Evolutionary conservation across 1,140 invertebrate genomes (phyloP), one percentile per base, ranked within the genome.

Genomic region (Acromyrmex heyeri): DNA sequence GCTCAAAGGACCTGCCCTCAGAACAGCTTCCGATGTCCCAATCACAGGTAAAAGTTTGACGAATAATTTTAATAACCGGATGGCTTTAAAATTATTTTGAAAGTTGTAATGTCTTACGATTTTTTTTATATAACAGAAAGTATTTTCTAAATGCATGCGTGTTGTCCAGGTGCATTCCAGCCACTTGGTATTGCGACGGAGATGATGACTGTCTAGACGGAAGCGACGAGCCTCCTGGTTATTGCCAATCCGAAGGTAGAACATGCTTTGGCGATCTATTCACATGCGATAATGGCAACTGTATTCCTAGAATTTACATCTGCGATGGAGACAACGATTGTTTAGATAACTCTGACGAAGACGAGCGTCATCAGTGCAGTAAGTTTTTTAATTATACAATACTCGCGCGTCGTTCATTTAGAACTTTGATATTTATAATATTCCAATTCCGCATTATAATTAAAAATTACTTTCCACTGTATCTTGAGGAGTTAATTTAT

Each of bases 321-420:
- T 99, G 99, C 93, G 99, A 99, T 94, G 98, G 98, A 0, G 98
- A 99, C 93, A 98, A 99, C 93, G 99, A 99, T 95, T 99, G 99
- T 94, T 95, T 98, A 87, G 99, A 99, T 93, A 97, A 97, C 92
- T 98, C 98, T 38, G 98, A 99, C 92, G 98, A 99, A 95, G 98
- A 99, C 91, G 97, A 97, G 59, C 95, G 98, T 77, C 98, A 99
- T 93, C 98, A 99, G 93, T 99, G 98, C 94, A 98, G 97, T 97
- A 95, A 97, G 97, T 97, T 87, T 85, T 61, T 14, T 1, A 72
- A 77, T 64, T 78, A 14, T 21, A 44, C 34, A 55, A 10, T 8
- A 27, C 1, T 70, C 14, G 18, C 27, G 27, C 3, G 1, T n/a
- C 7, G 24, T 61, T 62, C 5, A 55, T 6, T 55, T 8, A 12